A percentile compares a stretch with the other conserved stretches of the same genome.
These are phyloP conservation scores for Lota lota DNA, from an alignment of 2,113 vertebrate genomes.

Conservation along the genomic window DNA sequence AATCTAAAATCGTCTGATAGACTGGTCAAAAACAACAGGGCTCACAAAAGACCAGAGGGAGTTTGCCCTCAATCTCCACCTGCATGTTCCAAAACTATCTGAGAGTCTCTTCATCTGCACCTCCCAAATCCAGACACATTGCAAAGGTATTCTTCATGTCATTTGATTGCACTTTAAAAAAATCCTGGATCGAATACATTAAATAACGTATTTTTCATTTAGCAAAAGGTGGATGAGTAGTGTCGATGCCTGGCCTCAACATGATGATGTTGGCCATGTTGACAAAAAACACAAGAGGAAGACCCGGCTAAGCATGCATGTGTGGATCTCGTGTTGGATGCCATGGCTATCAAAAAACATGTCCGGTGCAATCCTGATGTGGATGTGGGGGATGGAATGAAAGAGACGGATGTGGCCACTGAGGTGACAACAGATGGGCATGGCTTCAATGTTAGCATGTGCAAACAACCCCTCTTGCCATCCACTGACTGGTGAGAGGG, in stretches of 20 bases:
- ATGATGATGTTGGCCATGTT: conserved; percentile 31
- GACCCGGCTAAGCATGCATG: conserved; percentile 19
- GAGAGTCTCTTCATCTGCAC: conserved; percentile 20
- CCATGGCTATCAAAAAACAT: conserved; percentile 38
- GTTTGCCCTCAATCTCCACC: conserved; percentile 33
- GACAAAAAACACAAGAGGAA: conserved; percentile 1
- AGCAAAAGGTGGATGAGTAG: conserved; percentile 31
- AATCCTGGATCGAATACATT: no score
- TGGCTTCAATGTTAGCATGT: conserved; percentile 30
- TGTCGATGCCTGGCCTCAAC: conserved; percentile 27
- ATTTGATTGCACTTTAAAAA: not conserved
- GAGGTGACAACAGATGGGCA: conserved; percentile 19
- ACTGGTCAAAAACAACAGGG: no score
- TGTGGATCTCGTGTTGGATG: conserved; percentile 32
- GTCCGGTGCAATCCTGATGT: not conserved
- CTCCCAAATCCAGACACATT: conserved; percentile 27
- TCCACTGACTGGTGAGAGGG: conserved; percentile 22
- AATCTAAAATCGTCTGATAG: no score
- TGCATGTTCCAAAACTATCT: conserved; percentile 37
- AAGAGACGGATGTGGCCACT: not conserved
- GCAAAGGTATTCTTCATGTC: conserved; percentile 15
- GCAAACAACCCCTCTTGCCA: conserved; percentile 30
- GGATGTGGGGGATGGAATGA: not conserved
- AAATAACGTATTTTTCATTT: not conserved
- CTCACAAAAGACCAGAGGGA: conserved; percentile 9